These are phyloP conservation scores for Peromyscus eremicus DNA, from an alignment of 2,797 vertebrate species.

Conservation along the genomic window DNA sequence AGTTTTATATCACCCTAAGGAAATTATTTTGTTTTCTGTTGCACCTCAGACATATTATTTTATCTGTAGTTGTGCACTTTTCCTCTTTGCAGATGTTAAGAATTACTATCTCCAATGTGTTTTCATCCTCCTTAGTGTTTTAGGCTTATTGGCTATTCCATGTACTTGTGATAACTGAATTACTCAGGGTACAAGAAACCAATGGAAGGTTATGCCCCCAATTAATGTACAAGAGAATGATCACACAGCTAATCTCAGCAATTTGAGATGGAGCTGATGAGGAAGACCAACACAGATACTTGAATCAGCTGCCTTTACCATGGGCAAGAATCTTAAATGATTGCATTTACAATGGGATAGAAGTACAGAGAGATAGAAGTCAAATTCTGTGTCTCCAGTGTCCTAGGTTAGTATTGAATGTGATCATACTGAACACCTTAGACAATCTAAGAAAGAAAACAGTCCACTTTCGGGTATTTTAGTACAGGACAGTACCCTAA, in stretches of 20 bases:
- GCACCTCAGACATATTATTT: not conserved
- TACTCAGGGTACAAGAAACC: not conserved
- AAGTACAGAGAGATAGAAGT: not conserved
- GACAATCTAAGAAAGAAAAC: not conserved
- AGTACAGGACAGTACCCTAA: not conserved
- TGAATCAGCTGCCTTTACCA: constrained; percentile 13
- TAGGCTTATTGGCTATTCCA: not conserved
- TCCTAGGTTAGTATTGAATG: not conserved
- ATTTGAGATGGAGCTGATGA: constrained; percentile 24
- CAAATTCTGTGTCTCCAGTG: not conserved
- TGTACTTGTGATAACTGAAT: not conserved
- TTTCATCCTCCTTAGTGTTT: not conserved
- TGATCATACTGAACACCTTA: not conserved
- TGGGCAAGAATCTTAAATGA: constrained; percentile 40
- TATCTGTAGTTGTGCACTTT: not conserved
- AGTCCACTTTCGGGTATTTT: not conserved
- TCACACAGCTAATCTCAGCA: constrained; percentile 22
- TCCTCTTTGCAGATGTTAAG: not conserved
- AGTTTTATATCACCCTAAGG: not conserved
- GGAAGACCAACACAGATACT: not conserved
- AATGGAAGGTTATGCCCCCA: not conserved
- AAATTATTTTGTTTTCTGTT: not conserved
- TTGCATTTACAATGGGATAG: not conserved
- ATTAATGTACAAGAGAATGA: not conserved
- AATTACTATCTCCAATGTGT: not conserved